phyloP scores from a whole-genome alignment of 1,140 invertebrate species.

The Nephila pilipes region DNA sequence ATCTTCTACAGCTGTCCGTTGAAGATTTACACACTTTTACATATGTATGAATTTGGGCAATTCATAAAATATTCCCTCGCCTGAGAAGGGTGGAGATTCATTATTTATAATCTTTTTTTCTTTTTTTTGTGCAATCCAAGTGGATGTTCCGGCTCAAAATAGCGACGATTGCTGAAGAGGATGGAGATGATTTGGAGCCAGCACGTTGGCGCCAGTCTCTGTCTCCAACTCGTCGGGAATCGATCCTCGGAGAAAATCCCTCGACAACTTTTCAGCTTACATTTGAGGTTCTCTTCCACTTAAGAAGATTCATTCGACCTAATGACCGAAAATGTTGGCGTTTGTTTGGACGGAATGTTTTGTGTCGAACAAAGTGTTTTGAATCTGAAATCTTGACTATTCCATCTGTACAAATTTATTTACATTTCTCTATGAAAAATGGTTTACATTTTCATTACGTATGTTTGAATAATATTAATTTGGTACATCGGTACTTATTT shows the following conservation, averaged over 20 bases:
- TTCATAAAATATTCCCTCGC: background rate
- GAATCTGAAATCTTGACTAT: background rate
- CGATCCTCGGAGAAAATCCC: constrained; percentile 32
- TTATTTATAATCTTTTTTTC: constrained; percentile 6
- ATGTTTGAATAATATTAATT: no score
- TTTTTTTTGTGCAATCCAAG: background rate
- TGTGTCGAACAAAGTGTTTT: background rate
- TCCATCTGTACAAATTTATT: background rate
- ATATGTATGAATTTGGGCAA: constrained; percentile 8
- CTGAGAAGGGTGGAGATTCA: background rate
- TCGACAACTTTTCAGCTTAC: background rate
- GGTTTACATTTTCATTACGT: no score
- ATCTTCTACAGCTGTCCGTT: background rate
- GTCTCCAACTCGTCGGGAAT: constrained; percentile 34
- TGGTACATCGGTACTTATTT: no score
- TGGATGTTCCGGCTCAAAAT: background rate
- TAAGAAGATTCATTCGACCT: background rate
- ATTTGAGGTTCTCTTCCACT: background rate
- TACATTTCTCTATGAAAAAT: no score
- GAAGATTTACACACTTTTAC: constrained; percentile 3
- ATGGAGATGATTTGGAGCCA: constrained; percentile 30
- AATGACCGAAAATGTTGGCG: background rate
- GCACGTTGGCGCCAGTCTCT: constrained; percentile 21
- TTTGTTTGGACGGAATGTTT: background rate
- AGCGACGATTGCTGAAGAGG: constrained; percentile 29